phyloP scores from a whole-genome alignment of 2,888 invertebrate species.

The Willowsia nigromaculata region DNA sequence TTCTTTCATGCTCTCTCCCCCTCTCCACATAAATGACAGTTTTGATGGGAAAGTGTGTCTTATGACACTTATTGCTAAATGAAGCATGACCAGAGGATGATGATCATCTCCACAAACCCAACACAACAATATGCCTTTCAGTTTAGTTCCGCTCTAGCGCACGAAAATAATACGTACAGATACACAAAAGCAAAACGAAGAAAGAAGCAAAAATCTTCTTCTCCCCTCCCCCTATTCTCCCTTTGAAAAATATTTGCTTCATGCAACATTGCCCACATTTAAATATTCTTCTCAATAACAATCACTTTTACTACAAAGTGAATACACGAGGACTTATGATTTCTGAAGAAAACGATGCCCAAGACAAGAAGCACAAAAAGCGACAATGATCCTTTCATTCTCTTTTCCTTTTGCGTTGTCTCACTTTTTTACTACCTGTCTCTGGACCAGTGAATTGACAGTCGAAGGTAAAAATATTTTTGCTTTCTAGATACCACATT shows the following conservation, averaged over 20 bases:
- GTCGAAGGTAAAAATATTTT: slow-evolving; percentile 78
- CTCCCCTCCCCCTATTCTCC: background rate
- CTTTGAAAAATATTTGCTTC: slow-evolving; percentile 3
- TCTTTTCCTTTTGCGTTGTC: background rate
- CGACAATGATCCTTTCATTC: background rate
- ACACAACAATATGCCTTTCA: slow-evolving; percentile 21
- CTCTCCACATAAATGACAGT: background rate
- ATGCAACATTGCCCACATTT: slow-evolving; percentile 38
- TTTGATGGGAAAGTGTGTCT: slow-evolving; percentile 43
- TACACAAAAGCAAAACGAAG: background rate
- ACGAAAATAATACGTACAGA: background rate
- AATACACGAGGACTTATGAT: background rate
- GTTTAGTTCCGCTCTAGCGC: slow-evolving; percentile 12
- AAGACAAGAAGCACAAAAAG: slow-evolving; percentile 26
- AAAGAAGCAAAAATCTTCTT: slow-evolving; percentile 18
- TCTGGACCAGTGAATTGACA: slow-evolving; percentile 76
- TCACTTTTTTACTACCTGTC: background rate
- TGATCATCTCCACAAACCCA: background rate
- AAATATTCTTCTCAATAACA: background rate
- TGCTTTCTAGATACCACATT: slow-evolving; percentile 73
- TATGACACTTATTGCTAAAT: slow-evolving; percentile 58
- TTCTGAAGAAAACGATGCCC: background rate
- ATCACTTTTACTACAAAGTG: too few relatives aligned
- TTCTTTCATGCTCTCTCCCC: background rate
- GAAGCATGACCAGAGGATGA: slow-evolving; percentile 42